Evolutionary conservation across 37 sponge, comb jelly and placozoan species (phyloP).

Genomic region (Cladorhizidae sp.): DNA sequence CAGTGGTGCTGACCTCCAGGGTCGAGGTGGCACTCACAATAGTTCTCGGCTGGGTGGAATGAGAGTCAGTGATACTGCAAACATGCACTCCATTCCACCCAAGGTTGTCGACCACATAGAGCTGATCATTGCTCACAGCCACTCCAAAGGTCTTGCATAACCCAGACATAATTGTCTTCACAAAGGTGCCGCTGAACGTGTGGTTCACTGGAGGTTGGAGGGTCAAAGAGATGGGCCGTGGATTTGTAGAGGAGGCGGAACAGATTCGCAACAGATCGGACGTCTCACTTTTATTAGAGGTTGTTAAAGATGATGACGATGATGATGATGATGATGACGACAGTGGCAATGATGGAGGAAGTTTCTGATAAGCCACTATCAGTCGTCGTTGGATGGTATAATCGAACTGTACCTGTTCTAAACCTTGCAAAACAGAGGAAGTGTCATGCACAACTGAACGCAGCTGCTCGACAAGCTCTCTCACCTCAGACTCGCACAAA

Average conservation of each 20-base stretch:
- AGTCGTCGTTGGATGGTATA: background rate
- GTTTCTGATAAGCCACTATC: background rate
- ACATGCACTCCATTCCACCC: conserved; percentile 24
- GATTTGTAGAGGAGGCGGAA: background rate
- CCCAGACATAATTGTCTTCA: background rate
- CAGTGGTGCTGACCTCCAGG: background rate
- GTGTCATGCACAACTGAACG: background rate
- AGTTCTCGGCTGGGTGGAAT: background rate
- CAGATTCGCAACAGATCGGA: background rate
- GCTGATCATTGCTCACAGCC: background rate
- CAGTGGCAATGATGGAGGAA: background rate
- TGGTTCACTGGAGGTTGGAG: conserved; percentile 1
- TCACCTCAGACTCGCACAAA: background rate
- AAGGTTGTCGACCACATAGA: conserved; percentile 9
- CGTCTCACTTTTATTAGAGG: background rate
- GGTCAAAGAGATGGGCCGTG: background rate
- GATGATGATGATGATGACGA: background rate
- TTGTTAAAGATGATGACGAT: background rate
- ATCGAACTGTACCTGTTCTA: background rate
- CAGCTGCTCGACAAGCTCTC: background rate
- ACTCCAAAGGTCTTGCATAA: background rate
- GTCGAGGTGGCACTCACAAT: background rate
- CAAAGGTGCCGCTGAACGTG: conserved; percentile 3
- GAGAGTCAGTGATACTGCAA: background rate
- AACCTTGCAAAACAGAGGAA: background rate